phyloP scores from a whole-genome alignment of 2,888 invertebrate genomes.

The Abrostola tripartita region DNA sequence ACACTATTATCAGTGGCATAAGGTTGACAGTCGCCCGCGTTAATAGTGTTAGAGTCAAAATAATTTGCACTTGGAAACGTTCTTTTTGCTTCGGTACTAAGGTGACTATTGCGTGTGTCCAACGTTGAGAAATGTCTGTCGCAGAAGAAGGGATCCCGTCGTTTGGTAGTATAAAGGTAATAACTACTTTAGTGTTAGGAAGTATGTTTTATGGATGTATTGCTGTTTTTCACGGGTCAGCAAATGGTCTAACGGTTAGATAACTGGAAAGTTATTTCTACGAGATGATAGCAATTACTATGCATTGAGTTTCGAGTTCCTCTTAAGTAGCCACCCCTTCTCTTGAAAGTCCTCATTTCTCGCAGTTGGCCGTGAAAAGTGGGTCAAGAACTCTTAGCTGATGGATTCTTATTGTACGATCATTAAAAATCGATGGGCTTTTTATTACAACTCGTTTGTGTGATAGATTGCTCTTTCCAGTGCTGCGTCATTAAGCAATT shows the following conservation, averaged over 20 bases:
- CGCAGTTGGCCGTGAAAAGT: neutral
- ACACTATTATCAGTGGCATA: neutral
- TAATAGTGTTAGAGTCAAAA: conserved; percentile 8
- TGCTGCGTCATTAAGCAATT: neutral
- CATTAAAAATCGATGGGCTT: conserved; percentile 3
- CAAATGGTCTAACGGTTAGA: conserved; percentile 6
- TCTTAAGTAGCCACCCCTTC: conserved; percentile 1
- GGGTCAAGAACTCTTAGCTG: conserved; percentile 14
- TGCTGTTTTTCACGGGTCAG: conserved; percentile 29
- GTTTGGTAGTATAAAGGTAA: conserved; percentile 39
- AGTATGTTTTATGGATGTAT: conserved; percentile 42
- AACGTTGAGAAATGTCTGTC: conserved; percentile 9
- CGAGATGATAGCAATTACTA: conserved; percentile 5
- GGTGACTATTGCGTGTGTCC: conserved; percentile 29
- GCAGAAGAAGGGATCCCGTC: conserved; percentile 23
- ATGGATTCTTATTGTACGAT: conserved; percentile 4
- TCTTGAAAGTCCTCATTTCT: neutral
- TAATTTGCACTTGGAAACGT: conserved; percentile 28
- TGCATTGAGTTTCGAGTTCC: conserved; percentile 18
- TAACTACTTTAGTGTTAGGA: conserved; percentile 37
- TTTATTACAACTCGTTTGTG: neutral
- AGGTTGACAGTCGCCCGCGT: conserved; percentile 15
- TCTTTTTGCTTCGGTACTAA: conserved; percentile 33
- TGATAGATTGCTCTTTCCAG: neutral
- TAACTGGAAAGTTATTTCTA: conserved; percentile 1